A percentile compares a stretch with the other conserved stretches of the same genome.
phyloP scores from a whole-genome alignment of 2,888 invertebrate genomes.

The Diogma glabrata region DNA sequence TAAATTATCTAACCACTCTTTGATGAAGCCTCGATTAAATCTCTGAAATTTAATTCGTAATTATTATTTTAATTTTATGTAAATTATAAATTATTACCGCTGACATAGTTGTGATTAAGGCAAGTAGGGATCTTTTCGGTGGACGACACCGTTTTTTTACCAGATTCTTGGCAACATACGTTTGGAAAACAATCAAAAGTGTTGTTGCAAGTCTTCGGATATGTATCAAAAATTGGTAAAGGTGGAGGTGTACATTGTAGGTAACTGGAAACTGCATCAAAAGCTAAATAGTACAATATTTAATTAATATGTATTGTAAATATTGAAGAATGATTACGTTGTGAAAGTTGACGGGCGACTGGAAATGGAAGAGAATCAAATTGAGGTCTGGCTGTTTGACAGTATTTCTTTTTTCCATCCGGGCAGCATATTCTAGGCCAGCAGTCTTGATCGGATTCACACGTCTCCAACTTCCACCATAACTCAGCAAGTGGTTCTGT shows the following conservation, averaged over 20 bases:
- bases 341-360: constrained; percentile 48
- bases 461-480: constrained; percentile 56
- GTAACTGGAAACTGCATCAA: constrained; percentile 46
- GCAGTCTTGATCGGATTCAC: constrained; percentile 56
- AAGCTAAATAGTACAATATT: constrained; percentile 25
- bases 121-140: constrained; percentile 56
- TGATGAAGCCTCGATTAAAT: constrained; percentile 34
- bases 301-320: constrained; percentile 3
- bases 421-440: constrained; percentile 67
- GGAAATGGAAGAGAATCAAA: constrained; percentile 48
- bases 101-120: constrained; percentile 49
- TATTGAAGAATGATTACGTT: constrained; percentile 40
- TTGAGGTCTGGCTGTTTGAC: constrained; percentile 55
- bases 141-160: constrained; percentile 60
- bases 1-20: constrained; percentile 33
- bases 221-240: constrained; percentile 55
- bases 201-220: constrained; percentile 57
- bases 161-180: constrained; percentile 66
- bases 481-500: constrained; percentile 55
- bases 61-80: no score
- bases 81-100: no score
- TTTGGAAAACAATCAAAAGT: constrained; percentile 69
- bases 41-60: no score
- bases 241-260: constrained; percentile 60
- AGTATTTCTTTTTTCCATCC: constrained; percentile 54